phyloP scores from a whole-genome alignment of 2,113 vertebrate genomes.

The Marmota monax region DNA sequence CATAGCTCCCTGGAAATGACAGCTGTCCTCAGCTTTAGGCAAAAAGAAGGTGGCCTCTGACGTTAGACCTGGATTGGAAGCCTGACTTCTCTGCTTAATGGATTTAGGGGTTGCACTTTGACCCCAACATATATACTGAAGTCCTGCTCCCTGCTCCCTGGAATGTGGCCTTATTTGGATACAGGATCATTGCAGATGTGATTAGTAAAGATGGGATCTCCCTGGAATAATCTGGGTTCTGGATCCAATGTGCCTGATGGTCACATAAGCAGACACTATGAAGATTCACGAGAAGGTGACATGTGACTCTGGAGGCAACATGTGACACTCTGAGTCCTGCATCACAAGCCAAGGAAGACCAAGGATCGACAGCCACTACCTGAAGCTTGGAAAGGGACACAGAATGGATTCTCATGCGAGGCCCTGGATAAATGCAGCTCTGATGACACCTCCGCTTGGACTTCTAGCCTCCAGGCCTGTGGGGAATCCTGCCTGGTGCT shows the following conservation, averaged over 20 bases:
- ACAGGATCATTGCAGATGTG: too few relatives aligned
- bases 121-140: not conserved
- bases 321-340: not conserved
- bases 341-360: rapidly evolving
- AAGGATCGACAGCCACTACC: rapidly evolving
- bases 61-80: too few relatives aligned
- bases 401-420: rapidly evolving
- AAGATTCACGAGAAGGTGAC: not conserved
- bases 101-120: not conserved
- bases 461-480: not conserved
- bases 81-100: too few relatives aligned
- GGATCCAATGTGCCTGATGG: not conserved
- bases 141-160: too few relatives aligned
- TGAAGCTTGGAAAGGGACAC: not conserved
- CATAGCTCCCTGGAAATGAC: too few relatives aligned
- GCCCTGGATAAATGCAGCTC: not conserved
- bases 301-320: rapidly evolving
- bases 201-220: not conserved
- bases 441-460: rapidly evolving
- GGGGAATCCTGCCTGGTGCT: not conserved
- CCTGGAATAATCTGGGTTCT: not conserved
- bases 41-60: not conserved
- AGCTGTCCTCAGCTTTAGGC: not conserved
- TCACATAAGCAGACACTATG: not conserved
- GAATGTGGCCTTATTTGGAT: not conserved